phyloP scores from a whole-genome alignment of 2,888 invertebrate genomes.

The Achlya flavicornis region DNA sequence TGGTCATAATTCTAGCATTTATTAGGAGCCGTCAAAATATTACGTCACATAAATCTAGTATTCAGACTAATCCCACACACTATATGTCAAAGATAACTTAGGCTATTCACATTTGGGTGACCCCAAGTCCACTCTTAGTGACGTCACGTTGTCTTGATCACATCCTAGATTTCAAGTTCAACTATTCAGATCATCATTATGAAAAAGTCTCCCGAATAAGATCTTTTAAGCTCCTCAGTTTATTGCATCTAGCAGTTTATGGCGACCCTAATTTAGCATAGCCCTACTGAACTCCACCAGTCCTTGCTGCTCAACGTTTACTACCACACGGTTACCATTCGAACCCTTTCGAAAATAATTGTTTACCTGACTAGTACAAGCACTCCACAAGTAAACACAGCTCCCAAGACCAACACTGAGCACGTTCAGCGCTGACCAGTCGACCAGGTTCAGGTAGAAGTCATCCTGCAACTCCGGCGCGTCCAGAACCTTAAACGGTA shows the following conservation, averaged over 20 bases:
- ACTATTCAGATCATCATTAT: too few relatives aligned
- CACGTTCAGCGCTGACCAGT: constrained; percentile 99
- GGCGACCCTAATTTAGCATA: too few relatives aligned
- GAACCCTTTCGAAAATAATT: too few relatives aligned
- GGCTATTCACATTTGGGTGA: constrained; percentile 4
- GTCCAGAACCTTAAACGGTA: constrained; percentile 98
- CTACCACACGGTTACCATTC: too few relatives aligned
- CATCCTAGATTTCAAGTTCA: background rate
- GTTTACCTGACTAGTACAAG: constrained; percentile 96
- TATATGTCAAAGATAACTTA: background rate
- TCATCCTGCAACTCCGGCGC: constrained; percentile 99
- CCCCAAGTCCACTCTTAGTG: background rate
- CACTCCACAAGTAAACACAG: constrained; percentile 99
- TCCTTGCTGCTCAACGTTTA: too few relatives aligned
- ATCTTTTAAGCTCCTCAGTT: too few relatives aligned
- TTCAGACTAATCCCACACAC: background rate
- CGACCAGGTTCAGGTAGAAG: constrained; percentile 99
- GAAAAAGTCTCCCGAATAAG: too few relatives aligned
- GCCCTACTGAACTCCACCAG: too few relatives aligned
- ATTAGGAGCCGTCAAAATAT: background rate
- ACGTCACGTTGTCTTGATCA: background rate
- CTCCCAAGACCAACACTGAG: constrained; percentile 98
- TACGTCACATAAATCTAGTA: constrained; percentile 7
- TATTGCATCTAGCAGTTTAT: too few relatives aligned
- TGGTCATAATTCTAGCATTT: background rate